A percentile compares a stretch with the other conserved stretches of the same genome.
phyloP scores from a whole-genome alignment of 2,113 vertebrate species.

The Alces alces region DNA sequence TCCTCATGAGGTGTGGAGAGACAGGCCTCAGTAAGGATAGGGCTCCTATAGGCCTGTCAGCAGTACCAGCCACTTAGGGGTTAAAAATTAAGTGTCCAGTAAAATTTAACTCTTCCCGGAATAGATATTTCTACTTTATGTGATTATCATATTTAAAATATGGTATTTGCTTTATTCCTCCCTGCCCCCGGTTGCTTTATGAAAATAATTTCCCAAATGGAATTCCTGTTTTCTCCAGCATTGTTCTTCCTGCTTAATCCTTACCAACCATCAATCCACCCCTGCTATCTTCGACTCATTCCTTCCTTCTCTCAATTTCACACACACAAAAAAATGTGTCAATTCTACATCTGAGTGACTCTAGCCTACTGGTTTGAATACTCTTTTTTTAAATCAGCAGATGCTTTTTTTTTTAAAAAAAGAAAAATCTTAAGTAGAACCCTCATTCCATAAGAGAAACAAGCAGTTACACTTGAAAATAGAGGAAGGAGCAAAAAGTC shows the following conservation, averaged over 20 bases:
- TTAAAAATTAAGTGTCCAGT: not conserved
- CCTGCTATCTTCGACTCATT: not conserved
- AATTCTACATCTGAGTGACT: not conserved
- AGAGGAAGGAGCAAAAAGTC: not conserved
- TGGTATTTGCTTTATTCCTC: not conserved
- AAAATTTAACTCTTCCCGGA: not conserved
- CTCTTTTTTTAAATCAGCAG: not conserved
- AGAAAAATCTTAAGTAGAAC: not conserved
- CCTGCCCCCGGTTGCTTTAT: not conserved
- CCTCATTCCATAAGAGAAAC: not conserved
- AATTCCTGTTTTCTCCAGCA: conserved; percentile 8
- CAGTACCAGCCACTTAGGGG: not conserved
- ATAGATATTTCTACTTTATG: not conserved
- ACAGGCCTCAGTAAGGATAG: not conserved
- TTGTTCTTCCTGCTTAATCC: not conserved
- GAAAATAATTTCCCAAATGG: not conserved
- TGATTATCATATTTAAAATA: not conserved
- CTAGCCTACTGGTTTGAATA: not conserved
- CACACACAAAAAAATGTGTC: not conserved
- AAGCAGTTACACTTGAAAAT: not conserved
- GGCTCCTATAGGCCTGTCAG: not conserved
- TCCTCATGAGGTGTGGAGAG: not conserved
- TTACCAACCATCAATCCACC: not conserved
- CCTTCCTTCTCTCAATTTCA: not conserved
- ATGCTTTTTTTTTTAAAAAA: not conserved